These are phyloP conservation scores for Iselma pallidipennis DNA, from an alignment of 2,888 invertebrate genomes.

Conservation along the genomic window DNA sequence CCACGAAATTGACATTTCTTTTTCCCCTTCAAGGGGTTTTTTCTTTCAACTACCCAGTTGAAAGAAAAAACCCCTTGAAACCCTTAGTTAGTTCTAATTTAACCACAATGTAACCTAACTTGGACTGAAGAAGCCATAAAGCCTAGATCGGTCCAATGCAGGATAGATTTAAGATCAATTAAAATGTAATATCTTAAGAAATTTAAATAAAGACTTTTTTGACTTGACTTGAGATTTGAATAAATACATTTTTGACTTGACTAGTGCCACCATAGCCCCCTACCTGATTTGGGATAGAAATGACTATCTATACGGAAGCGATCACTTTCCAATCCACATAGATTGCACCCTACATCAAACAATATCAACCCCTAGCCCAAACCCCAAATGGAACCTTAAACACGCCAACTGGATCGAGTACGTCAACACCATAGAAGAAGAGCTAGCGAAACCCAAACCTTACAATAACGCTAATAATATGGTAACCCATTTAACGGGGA, in stretches of 20 bases:
- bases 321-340: conserved; percentile 14
- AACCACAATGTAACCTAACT: not conserved
- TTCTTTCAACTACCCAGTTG: not conserved
- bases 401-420: conserved; percentile 10
- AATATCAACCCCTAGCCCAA: not conserved
- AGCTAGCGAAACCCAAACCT: not conserved
- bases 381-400: conserved; percentile 12
- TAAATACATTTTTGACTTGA: conserved; percentile 11
- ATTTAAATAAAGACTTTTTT: no score
- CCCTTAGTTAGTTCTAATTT: not conserved
- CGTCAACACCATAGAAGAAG: not conserved
- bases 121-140: no score
- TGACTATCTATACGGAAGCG: conserved; percentile 9
- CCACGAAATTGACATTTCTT: not conserved
- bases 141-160: no score
- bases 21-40: not conserved
- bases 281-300: conserved; percentile 1
- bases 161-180: no score
- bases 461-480: not conserved
- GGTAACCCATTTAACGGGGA: not conserved
- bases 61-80: not conserved
- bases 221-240: conserved; percentile 10
- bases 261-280: not conserved
- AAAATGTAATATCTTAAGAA: no score
- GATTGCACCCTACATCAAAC: not conserved